These are phyloP conservation scores for Bombus affinis DNA, from an alignment of 1,140 invertebrate genomes.

Conservation along the genomic window DNA sequence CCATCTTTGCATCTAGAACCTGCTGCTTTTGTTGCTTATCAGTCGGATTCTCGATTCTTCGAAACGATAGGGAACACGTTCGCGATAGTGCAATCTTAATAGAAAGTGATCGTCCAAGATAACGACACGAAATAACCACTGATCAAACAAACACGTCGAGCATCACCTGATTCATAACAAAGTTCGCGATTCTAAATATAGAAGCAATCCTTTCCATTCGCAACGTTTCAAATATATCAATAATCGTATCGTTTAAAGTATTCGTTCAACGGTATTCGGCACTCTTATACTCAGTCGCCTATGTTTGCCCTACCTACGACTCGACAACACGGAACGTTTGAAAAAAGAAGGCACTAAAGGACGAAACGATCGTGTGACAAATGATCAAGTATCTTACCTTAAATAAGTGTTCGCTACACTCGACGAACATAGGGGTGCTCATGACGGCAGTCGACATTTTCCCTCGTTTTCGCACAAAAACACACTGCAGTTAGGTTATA, in stretches of 20 bases:
- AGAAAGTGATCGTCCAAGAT: neutral
- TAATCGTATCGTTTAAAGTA: neutral
- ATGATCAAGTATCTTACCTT: constrained; percentile 70
- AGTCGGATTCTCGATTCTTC: constrained; percentile 27
- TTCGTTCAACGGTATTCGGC: neutral
- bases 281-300: neutral
- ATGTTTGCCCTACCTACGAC: neutral
- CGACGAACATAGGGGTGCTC: constrained; percentile 79
- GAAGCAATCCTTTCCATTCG: neutral
- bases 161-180: constrained; percentile 21
- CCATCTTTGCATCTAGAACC: constrained; percentile 22
- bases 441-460: constrained; percentile 80
- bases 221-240: neutral
- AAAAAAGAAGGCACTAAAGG: neutral
- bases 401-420: constrained; percentile 77
- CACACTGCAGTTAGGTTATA: constrained; percentile 38
- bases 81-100: constrained; percentile 7
- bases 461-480: constrained; percentile 59
- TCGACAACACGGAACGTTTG: neutral
- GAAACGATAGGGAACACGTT: neutral
- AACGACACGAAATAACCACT: neutral
- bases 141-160: neutral
- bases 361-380: neutral
- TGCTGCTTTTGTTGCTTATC: constrained; percentile 3
- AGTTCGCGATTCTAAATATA: neutral